These are phyloP conservation scores for Phocides pigmalion DNA, from an alignment of 1,140 invertebrate genomes.

Conservation along the genomic window DNA sequence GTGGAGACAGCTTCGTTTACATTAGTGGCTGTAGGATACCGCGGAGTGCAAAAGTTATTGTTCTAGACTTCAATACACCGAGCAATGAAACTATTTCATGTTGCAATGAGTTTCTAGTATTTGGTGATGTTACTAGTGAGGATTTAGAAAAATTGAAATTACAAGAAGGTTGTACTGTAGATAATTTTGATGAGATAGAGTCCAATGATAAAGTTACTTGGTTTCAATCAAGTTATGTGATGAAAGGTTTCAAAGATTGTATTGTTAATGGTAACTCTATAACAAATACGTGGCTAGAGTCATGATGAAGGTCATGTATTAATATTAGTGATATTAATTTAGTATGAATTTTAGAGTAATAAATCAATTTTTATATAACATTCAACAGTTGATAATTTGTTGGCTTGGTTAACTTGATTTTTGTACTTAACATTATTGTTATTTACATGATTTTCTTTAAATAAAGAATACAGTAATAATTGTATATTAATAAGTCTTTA, in stretches of 20 bases:
- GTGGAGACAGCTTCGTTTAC: constrained; percentile 58
- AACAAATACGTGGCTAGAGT: constrained; percentile 63
- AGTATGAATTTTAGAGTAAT: constrained; percentile 13
- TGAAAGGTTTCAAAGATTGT: constrained; percentile 79
- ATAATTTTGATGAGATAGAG: constrained; percentile 63
- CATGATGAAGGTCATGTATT: constrained; percentile 38
- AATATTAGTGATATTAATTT: background rate
- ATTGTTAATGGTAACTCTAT: constrained; percentile 69
- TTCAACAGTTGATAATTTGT: too few species aligned
- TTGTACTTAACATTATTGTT: too few species aligned
- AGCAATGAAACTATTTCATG: constrained; percentile 54
- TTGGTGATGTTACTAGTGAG: constrained; percentile 55
- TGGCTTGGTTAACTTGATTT: too few species aligned
- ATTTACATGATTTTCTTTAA: too few species aligned
- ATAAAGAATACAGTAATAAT: too few species aligned
- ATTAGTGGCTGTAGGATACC: constrained; percentile 64
- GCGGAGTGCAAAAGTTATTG: constrained; percentile 57
- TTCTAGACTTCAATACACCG: constrained; percentile 59
- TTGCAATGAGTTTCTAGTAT: constrained; percentile 70
- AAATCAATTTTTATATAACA: constrained; percentile 13
- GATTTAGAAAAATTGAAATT: constrained; percentile 48
- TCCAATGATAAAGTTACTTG: constrained; percentile 58
- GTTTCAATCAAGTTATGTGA: constrained; percentile 73
- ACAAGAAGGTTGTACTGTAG: constrained; percentile 32
- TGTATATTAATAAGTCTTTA: too few species aligned